Percentiles rank a stretch among this genome's conserved stretches.
These are phyloP conservation scores for Onthophagus sagittarius DNA, from an alignment of 2,888 invertebrate species.

Conservation along the genomic window DNA sequence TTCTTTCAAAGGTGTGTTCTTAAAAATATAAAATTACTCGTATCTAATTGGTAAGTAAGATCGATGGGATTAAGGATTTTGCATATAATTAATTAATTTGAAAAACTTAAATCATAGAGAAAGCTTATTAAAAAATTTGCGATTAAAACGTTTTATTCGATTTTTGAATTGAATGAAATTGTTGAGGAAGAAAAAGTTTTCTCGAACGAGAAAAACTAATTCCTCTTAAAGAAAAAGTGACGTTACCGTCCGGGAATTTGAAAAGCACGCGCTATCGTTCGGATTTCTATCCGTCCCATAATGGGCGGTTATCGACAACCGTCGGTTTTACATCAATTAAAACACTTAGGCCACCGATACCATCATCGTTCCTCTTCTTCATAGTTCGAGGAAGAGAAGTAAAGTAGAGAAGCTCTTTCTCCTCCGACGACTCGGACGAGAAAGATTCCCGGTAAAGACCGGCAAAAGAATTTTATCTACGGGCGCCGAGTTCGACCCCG, in stretches of 20 bases:
- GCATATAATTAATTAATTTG: too few relatives aligned
- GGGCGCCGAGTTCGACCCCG: neutral
- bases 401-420: neutral
- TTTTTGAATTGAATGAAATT: neutral
- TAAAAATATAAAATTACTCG: too few relatives aligned
- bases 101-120: too few relatives aligned
- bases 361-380: neutral
- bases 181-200: neutral
- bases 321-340: neutral
- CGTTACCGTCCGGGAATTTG: neutral
- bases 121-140: too few relatives aligned
- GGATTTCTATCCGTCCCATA: neutral
- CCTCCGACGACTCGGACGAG: neutral
- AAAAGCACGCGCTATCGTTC: neutral
- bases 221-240: neutral
- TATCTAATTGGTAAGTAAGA: too few relatives aligned
- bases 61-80: too few relatives aligned
- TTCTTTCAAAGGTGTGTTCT: too few relatives aligned
- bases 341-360: neutral
- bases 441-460: neutral
- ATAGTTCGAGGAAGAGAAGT: neutral
- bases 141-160: too few relatives aligned
- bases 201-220: neutral
- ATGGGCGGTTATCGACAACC: neutral
- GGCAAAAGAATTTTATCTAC: neutral